phyloP scores from a whole-genome alignment of 2,113 vertebrate species.

The Oostethus manadensis region DNA sequence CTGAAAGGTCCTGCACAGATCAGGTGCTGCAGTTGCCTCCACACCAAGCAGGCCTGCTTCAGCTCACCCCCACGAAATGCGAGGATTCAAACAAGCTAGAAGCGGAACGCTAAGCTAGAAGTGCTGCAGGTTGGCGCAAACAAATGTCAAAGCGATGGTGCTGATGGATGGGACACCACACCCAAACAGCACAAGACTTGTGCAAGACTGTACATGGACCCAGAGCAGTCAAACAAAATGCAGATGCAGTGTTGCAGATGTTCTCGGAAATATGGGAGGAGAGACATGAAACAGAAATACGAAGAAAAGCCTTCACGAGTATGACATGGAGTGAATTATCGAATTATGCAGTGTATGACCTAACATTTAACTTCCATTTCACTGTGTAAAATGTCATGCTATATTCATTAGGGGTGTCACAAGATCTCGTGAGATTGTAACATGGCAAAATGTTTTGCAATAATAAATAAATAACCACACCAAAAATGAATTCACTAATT shows the following conservation, averaged over 20 bases:
- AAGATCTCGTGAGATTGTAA: too few relatives aligned
- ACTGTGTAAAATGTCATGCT: too few relatives aligned
- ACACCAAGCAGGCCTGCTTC: constrained; percentile 4
- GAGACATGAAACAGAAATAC: not conserved
- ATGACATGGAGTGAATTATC: not conserved
- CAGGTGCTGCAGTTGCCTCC: not conserved
- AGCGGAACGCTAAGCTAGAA: not conserved
- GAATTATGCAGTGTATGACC: not conserved
- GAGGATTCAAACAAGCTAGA: constrained; percentile 3
- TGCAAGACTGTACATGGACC: constrained; percentile 4
- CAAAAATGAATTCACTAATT: too few relatives aligned
- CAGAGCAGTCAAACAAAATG: not conserved
- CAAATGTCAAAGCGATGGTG: constrained; percentile 7
- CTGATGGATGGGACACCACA: constrained; percentile 20
- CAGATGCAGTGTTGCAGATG: not conserved
- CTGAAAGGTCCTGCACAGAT: constrained; percentile 23
- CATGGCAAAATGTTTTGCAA: too few relatives aligned
- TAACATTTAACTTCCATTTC: too few relatives aligned
- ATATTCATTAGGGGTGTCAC: too few relatives aligned
- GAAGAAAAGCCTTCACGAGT: not conserved
- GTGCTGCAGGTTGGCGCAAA: constrained; percentile 8
- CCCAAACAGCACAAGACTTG: constrained; percentile 12
- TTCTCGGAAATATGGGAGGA: not conserved
- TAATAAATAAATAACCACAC: too few relatives aligned
- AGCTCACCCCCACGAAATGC: not conserved